Evolutionary conservation across 2,888 invertebrate species (phyloP), one percentile per base, ranked within the genome.

Genomic region (Thera obeliscata): DNA sequence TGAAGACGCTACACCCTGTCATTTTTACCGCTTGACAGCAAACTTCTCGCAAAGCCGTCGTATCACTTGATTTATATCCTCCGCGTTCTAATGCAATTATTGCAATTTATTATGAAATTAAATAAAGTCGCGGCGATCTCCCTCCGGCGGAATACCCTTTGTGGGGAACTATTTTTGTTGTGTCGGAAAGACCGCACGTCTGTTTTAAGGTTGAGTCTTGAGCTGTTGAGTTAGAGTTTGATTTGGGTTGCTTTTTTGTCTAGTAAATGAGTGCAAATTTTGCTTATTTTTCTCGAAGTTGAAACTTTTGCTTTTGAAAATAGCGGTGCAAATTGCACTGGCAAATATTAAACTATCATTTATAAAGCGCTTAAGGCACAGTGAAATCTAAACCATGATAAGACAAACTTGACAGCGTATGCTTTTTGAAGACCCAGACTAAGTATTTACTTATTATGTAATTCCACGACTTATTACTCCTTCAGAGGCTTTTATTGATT

Each of bases 71-170:
- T 91, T 91, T 90, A 91, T 89, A 84, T 82, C 81, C 79, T 77
- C 80, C 79, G 78, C 78, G 81, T 79, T 79, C 86, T 90, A 90
- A 92, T 89, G 92, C 88, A 93, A 92, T 92, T 90, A 93, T 90
- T 89, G 88, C 91, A 91, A 93, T 93, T 93, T 92, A 93, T 90
- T 89, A 89, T 88, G 86, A 93, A 91, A 91, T 93, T 92, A 92
- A 90, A 91, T 91, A 90, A 90, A 86, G 87, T 85, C 86, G 83
- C 86, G 83, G 81, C 85, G 80, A 80, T 84, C 86, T 86, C 84
- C 80, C 74, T 79, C 82, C 8, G 76, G 33, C 86, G 89, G 4
- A 91, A 91, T 90, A 91, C 89, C 87, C 87, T 83, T 88, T 83
- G 84, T 76, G 83, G 81, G 77, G 82, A 87, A 88, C 86, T 88